Evolutionary conservation across 2,113 vertebrate genomes (phyloP).

Genomic region (Saguinus imperator): DNA sequence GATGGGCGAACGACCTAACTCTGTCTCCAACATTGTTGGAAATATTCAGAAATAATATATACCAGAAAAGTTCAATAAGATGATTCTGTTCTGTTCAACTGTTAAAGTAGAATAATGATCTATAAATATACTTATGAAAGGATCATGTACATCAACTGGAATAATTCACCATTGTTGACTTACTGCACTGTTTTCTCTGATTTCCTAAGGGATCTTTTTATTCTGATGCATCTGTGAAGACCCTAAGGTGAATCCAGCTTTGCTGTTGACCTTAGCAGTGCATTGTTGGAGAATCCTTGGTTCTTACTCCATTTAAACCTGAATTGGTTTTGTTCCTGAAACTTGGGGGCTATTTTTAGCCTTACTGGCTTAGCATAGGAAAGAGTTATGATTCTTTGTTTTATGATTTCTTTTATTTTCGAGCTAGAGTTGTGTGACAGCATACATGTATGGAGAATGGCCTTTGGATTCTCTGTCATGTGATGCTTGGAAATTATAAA

Average conservation of each 20-base stretch:
- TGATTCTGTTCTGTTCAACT: background rate
- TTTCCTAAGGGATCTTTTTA: constrained; percentile 30
- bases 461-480: constrained; percentile 39
- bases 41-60: constrained; percentile 2
- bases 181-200: background rate
- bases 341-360: constrained; percentile 48
- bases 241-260: background rate
- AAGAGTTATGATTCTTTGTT: constrained; percentile 27
- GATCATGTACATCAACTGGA: background rate
- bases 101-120: constrained; percentile 6
- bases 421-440: background rate
- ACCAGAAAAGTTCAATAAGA: background rate
- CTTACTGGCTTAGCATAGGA: background rate
- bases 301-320: constrained; percentile 33
- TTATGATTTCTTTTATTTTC: constrained; percentile 54
- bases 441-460: background rate
- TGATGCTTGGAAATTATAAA: constrained; percentile 51
- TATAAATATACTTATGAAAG: background rate
- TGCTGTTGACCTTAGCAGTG: background rate
- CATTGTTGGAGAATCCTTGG: constrained; percentile 35
- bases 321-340: constrained; percentile 54
- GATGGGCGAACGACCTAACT: no score
- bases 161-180: background rate
- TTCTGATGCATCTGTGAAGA: constrained; percentile 3
- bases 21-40: no score